A percentile compares a stretch with the other conserved stretches of the same genome.
Conservation (phyloP, 2,888 invertebrate genomes). For the Leucozona laternaria region DNA sequence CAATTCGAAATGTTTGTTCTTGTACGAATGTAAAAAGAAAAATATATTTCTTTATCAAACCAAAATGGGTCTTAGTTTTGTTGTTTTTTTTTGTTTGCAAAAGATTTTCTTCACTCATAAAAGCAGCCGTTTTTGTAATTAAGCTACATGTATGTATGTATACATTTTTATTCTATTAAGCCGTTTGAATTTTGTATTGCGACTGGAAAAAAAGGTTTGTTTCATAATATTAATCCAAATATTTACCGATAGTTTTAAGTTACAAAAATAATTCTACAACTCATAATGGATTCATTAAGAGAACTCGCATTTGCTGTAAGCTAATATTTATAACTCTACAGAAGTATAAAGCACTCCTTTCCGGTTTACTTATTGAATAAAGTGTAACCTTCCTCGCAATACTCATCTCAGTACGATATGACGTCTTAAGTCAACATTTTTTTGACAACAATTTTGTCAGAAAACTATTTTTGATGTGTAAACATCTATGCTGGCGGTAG, state of each 20-base stretch:
- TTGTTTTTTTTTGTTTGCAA: background rate
- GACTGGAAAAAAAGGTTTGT: background rate
- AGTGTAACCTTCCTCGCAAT: background rate
- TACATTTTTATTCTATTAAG: too few relatives aligned
- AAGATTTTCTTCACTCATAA: background rate
- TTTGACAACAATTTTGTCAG: background rate
- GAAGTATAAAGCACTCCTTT: background rate
- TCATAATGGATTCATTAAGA: background rate
- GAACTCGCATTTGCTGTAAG: background rate
- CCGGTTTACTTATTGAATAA: background rate
- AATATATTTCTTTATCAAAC: background rate
- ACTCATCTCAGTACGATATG: background rate
- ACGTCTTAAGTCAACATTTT: background rate
- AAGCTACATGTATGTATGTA: too few relatives aligned
- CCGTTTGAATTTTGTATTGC: too few relatives aligned
- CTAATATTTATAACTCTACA: background rate
- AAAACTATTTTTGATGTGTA: too few relatives aligned
- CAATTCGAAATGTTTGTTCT: background rate
- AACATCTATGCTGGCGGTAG: too few relatives aligned
- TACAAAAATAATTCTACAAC: background rate
- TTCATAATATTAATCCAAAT: background rate
- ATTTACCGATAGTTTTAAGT: background rate
- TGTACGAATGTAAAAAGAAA: background rate
- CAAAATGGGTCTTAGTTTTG: background rate
- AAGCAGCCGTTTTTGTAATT: background rate